Conservation (phyloP, 2,888 invertebrate species). For the Sphinx pinastri region DNA sequence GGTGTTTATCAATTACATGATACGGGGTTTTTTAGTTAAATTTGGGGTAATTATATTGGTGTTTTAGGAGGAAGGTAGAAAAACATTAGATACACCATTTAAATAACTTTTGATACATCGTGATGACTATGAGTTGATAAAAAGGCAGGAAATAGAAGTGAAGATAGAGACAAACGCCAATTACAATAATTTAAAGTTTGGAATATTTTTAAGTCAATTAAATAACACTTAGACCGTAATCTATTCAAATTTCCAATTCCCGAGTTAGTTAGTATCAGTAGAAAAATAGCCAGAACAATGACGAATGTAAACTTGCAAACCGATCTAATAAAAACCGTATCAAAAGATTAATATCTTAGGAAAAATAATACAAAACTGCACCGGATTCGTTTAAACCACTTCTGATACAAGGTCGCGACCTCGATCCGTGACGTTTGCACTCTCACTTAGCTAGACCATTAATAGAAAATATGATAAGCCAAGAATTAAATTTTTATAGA, state of each 20-base stretch:
- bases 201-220: too few species aligned
- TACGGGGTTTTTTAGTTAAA: too few species aligned
- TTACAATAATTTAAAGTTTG: too few species aligned
- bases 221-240: too few species aligned
- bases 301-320: background rate
- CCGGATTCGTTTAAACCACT: constrained; percentile 36
- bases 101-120: too few species aligned
- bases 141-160: too few species aligned
- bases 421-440: constrained; percentile 40
- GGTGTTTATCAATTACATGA: background rate
- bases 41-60: too few species aligned
- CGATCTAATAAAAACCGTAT: constrained; percentile 14
- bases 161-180: too few species aligned
- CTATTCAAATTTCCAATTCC: background rate
- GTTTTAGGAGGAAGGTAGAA: too few species aligned
- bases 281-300: constrained; percentile 8
- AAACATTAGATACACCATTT: too few species aligned
- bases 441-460: constrained; percentile 41
- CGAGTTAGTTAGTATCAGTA: background rate
- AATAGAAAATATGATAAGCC: constrained; percentile 4
- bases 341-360: constrained; percentile 5
- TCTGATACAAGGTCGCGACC: constrained; percentile 42
- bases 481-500: background rate
- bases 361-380: constrained; percentile 26
- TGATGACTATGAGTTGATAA: too few species aligned